phyloP scores from a whole-genome alignment of 1,140 invertebrate genomes.

The Heliconius hermathena region DNA sequence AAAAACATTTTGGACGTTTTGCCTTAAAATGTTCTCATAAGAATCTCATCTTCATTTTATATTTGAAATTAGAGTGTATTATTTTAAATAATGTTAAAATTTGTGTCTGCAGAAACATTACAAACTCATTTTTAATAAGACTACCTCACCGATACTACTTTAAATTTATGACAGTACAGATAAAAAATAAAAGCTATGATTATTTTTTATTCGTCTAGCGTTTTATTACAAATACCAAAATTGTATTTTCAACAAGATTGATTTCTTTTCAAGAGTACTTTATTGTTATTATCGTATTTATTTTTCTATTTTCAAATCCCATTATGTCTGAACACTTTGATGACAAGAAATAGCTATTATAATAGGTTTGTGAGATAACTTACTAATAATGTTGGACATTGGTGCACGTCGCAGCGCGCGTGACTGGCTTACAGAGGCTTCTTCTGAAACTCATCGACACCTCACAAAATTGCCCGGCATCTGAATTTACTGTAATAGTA shows the following conservation, averaged over 20 bases:
- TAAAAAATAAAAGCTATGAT: background rate
- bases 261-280: background rate
- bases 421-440: constrained; percentile 37
- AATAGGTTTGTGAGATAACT: constrained; percentile 31
- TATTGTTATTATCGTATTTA: background rate
- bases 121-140: background rate
- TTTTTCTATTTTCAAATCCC: background rate
- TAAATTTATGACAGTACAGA: background rate
- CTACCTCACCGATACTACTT: background rate
- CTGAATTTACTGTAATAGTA: background rate
- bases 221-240: background rate
- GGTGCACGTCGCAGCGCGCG: constrained; percentile 40
- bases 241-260: background rate
- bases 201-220: background rate
- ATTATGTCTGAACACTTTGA: background rate
- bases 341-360: constrained; percentile 11
- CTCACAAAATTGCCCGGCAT: constrained; percentile 17
- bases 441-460: constrained; percentile 26
- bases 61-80: too few species aligned
- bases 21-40: too few species aligned
- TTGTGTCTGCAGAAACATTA: too few species aligned
- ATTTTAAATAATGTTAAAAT: too few species aligned
- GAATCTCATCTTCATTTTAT: too few species aligned
- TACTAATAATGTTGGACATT: constrained; percentile 46
- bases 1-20: too few species aligned